These are phyloP conservation scores for Xanthia togata DNA, from an alignment of 2,888 invertebrate species.

Conservation along the genomic window DNA sequence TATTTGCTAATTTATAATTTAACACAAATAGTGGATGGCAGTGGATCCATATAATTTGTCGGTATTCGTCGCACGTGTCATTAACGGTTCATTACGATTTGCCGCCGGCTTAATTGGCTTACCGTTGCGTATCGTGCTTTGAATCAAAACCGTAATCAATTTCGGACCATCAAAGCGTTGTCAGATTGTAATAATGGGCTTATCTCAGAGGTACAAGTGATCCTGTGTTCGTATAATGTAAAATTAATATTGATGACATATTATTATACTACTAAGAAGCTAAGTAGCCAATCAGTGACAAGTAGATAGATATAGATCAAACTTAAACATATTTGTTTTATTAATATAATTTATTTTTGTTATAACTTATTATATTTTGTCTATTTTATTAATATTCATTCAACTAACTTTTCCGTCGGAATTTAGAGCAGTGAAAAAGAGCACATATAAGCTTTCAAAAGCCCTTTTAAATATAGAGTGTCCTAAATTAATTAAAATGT, in stretches of 20 bases:
- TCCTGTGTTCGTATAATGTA: slow-evolving; percentile 24
- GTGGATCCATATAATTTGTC: slow-evolving; percentile 73
- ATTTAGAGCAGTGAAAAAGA: background rate
- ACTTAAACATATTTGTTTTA: too few relatives aligned
- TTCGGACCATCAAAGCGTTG: slow-evolving; percentile 71
- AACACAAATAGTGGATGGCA: slow-evolving; percentile 65
- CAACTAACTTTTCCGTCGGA: background rate
- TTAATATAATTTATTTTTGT: background rate
- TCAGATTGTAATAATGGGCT: slow-evolving; percentile 61
- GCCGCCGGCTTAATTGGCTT: slow-evolving; percentile 85
- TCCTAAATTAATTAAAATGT: slow-evolving; percentile 66
- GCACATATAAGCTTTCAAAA: slow-evolving; percentile 20
- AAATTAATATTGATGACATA: slow-evolving; percentile 38
- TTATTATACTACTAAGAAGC: slow-evolving; percentile 30
- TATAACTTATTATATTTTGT: background rate
- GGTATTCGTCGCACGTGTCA: slow-evolving; percentile 81
- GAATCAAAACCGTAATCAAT: slow-evolving; percentile 81
- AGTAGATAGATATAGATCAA: slow-evolving; percentile 38
- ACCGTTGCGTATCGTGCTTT: slow-evolving; percentile 84
- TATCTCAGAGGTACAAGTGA: slow-evolving; percentile 44
- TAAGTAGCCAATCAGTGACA: slow-evolving; percentile 31
- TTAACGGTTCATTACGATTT: slow-evolving; percentile 88
- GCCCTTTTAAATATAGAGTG: slow-evolving; percentile 50
- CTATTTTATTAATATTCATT: background rate
- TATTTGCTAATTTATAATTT: slow-evolving; percentile 67